Base-by-base conservation (phyloP, 2,888 invertebrate species). In the Conops quadrifasciatus region DNA sequence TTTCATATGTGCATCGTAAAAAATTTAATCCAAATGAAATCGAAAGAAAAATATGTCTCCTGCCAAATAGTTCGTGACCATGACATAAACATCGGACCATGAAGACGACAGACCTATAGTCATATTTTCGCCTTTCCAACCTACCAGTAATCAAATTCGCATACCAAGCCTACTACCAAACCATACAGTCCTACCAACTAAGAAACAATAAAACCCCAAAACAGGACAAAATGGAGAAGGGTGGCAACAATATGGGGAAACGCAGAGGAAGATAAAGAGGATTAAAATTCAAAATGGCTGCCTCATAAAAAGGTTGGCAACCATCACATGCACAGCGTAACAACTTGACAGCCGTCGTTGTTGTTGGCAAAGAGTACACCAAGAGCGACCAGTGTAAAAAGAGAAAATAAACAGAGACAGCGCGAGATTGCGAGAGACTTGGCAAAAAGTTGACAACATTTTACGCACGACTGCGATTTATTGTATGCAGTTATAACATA, bases 201-300 rank as follows among this genome's bases (percentile, higher is more conserved):
- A 43, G 58, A 68, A 59, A 43, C 26, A 59, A 19, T 59, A 16
- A n/a, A 66, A 68, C 43, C 56, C 15, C 47, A 58, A 36, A 43
- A 21, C 56, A 67, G 68, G 24, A 30, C 11, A 15, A 26, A 69
- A 60, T 63, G 30, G 26, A 64, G 51, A n/a, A 65, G 62, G 24
- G 70, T 67, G 15, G 30, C 43, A 30, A 66, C 36, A 36, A 36
- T 36, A 71, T 24, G 73, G 28, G 21, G 21, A 62, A 24, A 36
- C 30, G 62, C 58, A 45, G 49, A 49, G 11, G 30, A 24, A 15
- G 11, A 15, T n/a, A n/a, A 16, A 45, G 45, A 30, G 56, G 62
- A 58, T 15, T 24, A 73, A 82, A 80, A 79, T 82, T 80, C 82
- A 82, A 82, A 83, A 82, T 82, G 82, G 82, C 83, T 75, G 82